Evolutionary conservation across 1,140 invertebrate genomes (phyloP).

Genomic region (Dinothrombium tinctorium): DNA sequence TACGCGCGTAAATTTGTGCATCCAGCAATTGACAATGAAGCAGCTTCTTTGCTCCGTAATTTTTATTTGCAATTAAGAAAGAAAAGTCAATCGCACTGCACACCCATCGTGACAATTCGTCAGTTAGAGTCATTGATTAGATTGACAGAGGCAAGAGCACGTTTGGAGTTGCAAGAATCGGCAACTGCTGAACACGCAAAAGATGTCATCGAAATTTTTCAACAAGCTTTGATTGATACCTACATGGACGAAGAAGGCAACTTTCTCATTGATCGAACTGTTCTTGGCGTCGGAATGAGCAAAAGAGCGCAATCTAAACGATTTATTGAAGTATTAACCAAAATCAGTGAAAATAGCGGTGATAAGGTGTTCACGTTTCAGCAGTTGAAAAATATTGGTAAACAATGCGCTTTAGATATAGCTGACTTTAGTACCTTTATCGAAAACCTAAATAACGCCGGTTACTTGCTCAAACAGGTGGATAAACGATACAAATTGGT

Average conservation of each 20-base stretch:
- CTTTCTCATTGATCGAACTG: conserved; percentile 39
- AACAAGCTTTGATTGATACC: conserved; percentile 51
- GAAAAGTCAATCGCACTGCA: conserved; percentile 32
- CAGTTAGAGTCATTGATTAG: conserved; percentile 69
- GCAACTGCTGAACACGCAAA: conserved; percentile 51
- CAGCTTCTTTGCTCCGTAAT: too few relatives aligned
- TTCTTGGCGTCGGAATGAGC: conserved; percentile 45
- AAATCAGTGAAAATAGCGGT: conserved; percentile 32
- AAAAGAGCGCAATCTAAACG: conserved; percentile 40
- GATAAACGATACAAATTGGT: too few relatives aligned
- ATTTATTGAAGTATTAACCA: conserved; percentile 43
- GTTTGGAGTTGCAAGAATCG: conserved; percentile 51
- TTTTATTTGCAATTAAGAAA: too few relatives aligned
- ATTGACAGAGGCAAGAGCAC: conserved; percentile 62
- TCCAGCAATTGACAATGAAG: too few relatives aligned
- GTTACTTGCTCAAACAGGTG: too few relatives aligned
- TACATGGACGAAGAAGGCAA: conserved; percentile 40
- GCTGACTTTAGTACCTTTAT: too few relatives aligned
- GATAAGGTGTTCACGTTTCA: too few relatives aligned
- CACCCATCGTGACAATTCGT: conserved; percentile 46
- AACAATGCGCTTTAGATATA: too few relatives aligned
- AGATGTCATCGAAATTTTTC: conserved; percentile 63
- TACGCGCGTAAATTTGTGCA: too few relatives aligned
- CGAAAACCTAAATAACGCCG: too few relatives aligned
- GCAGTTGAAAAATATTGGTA: too few relatives aligned